phyloP scores from a whole-genome alignment of 2,113 vertebrate genomes.

The Apteryx owenii region DNA sequence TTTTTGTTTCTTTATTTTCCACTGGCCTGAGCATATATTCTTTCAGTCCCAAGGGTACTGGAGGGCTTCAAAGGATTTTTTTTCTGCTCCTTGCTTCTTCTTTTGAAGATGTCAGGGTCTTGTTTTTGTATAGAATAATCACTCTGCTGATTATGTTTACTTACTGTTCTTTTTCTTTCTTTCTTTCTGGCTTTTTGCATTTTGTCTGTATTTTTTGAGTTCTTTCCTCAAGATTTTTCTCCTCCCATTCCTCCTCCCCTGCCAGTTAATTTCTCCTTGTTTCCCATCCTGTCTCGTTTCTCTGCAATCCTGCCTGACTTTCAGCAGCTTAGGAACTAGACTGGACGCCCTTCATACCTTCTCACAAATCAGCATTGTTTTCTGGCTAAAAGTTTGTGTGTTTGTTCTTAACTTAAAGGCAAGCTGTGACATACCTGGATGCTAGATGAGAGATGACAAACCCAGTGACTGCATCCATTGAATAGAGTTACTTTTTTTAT shows the following conservation, averaged over 20 bases:
- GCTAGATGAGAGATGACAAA: background rate
- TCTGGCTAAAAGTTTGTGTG: background rate
- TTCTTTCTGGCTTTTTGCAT: background rate
- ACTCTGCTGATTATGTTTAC: too few species aligned
- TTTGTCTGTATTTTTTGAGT: background rate
- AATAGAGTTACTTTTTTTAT: background rate
- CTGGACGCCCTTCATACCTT: background rate
- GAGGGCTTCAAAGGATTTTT: background rate
- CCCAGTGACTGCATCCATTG: background rate
- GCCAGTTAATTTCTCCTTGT: too few species aligned
- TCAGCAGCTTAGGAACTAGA: background rate
- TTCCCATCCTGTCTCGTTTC: background rate
- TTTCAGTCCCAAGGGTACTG: background rate
- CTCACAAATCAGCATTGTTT: background rate
- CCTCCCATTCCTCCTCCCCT: background rate
- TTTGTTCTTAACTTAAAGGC: background rate
- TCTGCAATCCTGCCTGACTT: background rate
- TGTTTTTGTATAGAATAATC: too few species aligned
- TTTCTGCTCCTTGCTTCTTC: background rate
- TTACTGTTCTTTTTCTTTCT: too few species aligned
- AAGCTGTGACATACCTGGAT: background rate
- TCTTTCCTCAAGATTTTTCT: background rate
- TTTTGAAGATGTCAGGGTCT: too few species aligned
- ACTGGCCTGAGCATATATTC: background rate
- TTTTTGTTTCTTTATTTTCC: background rate